Evolutionary conservation across 2,113 vertebrate genomes (phyloP).

Genomic region (Ardeotis arabs): DNA sequence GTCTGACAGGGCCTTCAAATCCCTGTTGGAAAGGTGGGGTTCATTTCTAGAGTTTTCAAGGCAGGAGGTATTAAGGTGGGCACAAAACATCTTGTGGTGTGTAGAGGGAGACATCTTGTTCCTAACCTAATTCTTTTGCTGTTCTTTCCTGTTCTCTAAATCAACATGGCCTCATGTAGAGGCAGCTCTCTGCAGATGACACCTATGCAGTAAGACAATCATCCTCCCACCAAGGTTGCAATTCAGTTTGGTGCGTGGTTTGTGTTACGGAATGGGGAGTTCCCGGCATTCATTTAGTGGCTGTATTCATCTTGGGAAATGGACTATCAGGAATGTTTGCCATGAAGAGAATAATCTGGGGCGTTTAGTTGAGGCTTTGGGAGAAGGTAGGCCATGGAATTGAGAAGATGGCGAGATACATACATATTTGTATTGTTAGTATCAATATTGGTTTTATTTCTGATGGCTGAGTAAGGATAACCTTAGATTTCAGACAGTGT

Average conservation of each 20-base stretch:
- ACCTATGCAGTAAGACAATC: neutral
- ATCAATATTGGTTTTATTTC: neutral
- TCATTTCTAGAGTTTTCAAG: neutral
- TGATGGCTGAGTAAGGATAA: neutral
- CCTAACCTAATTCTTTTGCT: neutral
- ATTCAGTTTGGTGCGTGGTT: too few species aligned
- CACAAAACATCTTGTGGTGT: neutral
- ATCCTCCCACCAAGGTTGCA: neutral
- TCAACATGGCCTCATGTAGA: neutral
- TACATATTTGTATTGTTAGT: neutral
- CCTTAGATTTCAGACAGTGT: neutral
- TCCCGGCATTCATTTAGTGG: neutral
- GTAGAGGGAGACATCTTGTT: neutral
- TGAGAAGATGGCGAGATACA: neutral
- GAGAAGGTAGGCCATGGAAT: neutral
- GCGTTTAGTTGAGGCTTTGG: neutral
- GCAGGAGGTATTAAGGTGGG: neutral
- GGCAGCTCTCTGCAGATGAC: neutral
- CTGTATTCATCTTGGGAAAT: neutral
- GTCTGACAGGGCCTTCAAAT: neutral
- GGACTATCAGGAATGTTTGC: neutral
- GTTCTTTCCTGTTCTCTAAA: neutral
- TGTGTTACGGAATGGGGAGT: fast-evolving
- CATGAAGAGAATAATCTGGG: neutral
- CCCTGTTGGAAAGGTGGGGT: neutral